These are phyloP conservation scores for Heterotis niloticus DNA, from an alignment of 2,113 vertebrate species.

Conservation along the genomic window DNA sequence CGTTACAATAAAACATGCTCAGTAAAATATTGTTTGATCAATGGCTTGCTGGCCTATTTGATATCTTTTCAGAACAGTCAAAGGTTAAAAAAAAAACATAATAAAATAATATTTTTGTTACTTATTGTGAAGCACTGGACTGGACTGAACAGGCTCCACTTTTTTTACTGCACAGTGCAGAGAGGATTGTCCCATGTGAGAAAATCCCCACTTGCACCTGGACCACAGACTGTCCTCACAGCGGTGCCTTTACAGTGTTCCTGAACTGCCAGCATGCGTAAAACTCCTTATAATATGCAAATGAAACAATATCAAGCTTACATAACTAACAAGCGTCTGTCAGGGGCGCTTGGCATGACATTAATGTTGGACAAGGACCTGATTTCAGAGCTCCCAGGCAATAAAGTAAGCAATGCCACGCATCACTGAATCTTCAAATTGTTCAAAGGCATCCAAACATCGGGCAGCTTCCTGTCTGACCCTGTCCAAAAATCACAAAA, in stretches of 20 bases:
- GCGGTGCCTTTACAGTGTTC: neutral
- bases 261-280: neutral
- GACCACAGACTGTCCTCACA: neutral
- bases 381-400: slow-evolving; percentile 40
- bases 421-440: slow-evolving; percentile 47
- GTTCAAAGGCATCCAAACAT: slow-evolving; percentile 47
- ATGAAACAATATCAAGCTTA: slow-evolving; percentile 27
- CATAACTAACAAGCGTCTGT: slow-evolving; percentile 33
- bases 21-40: neutral
- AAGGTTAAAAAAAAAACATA: too few species aligned
- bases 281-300: slow-evolving; percentile 24
- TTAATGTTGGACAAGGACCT: slow-evolving; percentile 40
- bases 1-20: neutral
- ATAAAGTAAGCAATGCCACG: slow-evolving; percentile 42
- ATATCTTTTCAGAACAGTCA: too few species aligned
- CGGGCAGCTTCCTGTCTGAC: slow-evolving; percentile 43
- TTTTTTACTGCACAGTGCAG: too few species aligned
- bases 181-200: too few species aligned
- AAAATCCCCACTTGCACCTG: neutral
- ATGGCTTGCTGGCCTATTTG: too few species aligned
- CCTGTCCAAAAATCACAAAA: slow-evolving; percentile 49
- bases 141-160: too few species aligned
- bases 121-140: too few species aligned
- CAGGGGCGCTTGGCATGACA: slow-evolving; percentile 25
- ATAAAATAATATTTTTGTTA: too few species aligned